Evolutionary conservation across 2,888 invertebrate genomes (phyloP), one percentile per base, ranked within the genome.

Genomic region (Cistogaster globosa): DNA sequence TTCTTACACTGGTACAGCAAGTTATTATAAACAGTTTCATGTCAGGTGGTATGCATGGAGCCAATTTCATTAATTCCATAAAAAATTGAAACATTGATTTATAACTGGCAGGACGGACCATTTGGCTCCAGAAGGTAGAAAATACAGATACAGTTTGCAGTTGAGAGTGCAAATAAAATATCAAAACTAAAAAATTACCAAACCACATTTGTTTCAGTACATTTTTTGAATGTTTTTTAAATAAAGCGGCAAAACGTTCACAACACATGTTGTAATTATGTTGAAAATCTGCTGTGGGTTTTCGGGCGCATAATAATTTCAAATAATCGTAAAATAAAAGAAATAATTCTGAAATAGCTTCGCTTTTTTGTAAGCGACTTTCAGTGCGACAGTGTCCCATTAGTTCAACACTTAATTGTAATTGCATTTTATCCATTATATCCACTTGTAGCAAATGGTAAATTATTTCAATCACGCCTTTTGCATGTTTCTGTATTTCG

Each of bases 1-100:
- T 90, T 1, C 91, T 84, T 1, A 88, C 78, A 26, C 91, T 90
- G 0, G 87, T 88, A 53, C 92, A 92, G 72, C 91, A 92, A 16
- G 45, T 80, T 42, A 83, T 86, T 7, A 55, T 38, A 18, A 86
- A 80, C 11, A 92, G 53, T 1, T 88, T 84, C 4, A 88, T 89
- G 12, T 88, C 87, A 5, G 38, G 1, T 3, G 65, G 82, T 4
- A 92, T 87, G 4, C 88, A 88, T 18, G 87, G 87, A 0, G 89
- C 83, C 18, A 88, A 48, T 3, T 84, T 87, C 0, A 88, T 87
- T 7, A 88, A 83, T n/a, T 88, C 87, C 12, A 88, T 71, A 16
- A 91, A 86, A 36, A 92, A 75, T 45, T 86, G 72, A 57, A 90
- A 89, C 57, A 90, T 87, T 0, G 87, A 86, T 12, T 84, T 77